Evolutionary conservation across 2,888 invertebrate species (phyloP).

Genomic region (Brenthis daphne): DNA sequence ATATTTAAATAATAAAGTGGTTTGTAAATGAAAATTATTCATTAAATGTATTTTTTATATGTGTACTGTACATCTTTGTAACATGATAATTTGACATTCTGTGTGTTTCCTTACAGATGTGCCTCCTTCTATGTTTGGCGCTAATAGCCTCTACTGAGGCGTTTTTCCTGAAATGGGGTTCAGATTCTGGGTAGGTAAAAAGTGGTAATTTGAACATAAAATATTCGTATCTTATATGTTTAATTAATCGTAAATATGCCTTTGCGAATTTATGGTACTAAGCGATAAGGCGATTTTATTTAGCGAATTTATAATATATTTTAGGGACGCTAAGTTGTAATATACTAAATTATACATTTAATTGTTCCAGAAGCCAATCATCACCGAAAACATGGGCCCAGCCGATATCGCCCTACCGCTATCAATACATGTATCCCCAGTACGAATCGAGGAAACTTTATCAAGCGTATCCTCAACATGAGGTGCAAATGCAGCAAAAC

Average conservation of each 20-base stretch:
- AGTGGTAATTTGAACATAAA: background rate
- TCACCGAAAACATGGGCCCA: conserved; percentile 71
- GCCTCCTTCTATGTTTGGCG: conserved; percentile 62
- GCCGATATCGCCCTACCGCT: conserved; percentile 63
- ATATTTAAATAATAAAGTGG: background rate
- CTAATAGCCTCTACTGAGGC: conserved; percentile 72
- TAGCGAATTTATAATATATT: conserved; percentile 4
- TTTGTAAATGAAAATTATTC: too few relatives aligned
- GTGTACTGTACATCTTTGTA: background rate
- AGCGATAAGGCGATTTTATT: background rate
- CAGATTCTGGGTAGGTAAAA: conserved; percentile 68
- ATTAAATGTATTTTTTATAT: background rate
- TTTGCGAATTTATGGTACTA: conserved; percentile 24
- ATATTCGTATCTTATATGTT: background rate
- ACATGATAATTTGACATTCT: background rate
- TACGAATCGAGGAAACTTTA: conserved; percentile 73
- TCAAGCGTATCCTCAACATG: conserved; percentile 64
- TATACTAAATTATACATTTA: background rate
- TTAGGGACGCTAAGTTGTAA: background rate
- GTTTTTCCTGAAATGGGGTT: conserved; percentile 80
- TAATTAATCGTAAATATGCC: conserved; percentile 10
- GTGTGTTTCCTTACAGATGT: conserved; percentile 61
- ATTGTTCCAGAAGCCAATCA: conserved; percentile 65
- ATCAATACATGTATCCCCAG: conserved; percentile 71
- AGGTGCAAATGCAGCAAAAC: conserved; percentile 65